These are phyloP conservation scores for Macropis europaea DNA, from an alignment of 2,888 invertebrate species.

Conservation along the genomic window DNA sequence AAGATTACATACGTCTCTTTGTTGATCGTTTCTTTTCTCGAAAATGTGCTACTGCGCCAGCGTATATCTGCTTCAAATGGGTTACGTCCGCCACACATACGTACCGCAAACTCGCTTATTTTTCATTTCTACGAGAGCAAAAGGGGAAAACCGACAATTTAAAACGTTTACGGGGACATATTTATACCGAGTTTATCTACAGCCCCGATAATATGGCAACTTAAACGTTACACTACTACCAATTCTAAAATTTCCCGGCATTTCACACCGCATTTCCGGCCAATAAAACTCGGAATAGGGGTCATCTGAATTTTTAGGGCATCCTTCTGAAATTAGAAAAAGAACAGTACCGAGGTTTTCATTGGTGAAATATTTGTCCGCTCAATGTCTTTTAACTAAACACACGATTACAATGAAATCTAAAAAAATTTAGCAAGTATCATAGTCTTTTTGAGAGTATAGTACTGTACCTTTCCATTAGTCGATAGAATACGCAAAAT, in stretches of 20 bases:
- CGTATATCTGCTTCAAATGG: conserved; percentile 3
- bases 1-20: conserved; percentile 6
- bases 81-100: not conserved
- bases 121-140: not conserved
- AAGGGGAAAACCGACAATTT: not conserved
- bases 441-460: too few relatives aligned
- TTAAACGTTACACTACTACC: conserved; percentile 2
- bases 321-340: not conserved
- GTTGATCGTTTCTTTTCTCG: conserved; percentile 13
- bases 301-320: not conserved
- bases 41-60: conserved; percentile 14
- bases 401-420: too few relatives aligned
- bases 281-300: not conserved
- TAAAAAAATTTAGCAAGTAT: too few relatives aligned
- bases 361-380: too few relatives aligned
- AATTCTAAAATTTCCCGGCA: not conserved
- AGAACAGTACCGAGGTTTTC: not conserved
- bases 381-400: too few relatives aligned
- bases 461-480: too few relatives aligned
- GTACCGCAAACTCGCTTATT: not conserved
- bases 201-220: conserved; percentile 12
- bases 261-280: not conserved
- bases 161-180: not conserved
- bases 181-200: conserved; percentile 24
- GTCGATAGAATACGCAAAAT: too few relatives aligned